Percentiles rank a stretch among this genome's conserved stretches.
These are phyloP conservation scores for Lordiphosa collinella DNA, from an alignment of 1,140 invertebrate species.

Conservation along the genomic window DNA sequence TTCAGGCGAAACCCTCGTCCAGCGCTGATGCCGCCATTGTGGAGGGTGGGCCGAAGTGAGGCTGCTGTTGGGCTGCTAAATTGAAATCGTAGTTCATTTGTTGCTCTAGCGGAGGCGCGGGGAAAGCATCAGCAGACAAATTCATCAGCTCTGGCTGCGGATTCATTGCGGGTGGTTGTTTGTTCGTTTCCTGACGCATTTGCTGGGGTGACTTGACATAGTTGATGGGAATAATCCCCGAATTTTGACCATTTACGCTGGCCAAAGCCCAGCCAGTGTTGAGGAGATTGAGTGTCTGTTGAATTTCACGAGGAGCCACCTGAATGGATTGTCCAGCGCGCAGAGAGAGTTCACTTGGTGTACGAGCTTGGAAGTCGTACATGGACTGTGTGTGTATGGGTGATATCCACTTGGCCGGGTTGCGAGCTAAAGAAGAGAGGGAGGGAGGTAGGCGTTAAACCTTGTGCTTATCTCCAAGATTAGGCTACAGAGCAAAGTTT, in stretches of 20 bases:
- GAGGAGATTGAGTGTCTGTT: slow-evolving; percentile 84
- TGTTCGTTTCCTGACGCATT: slow-evolving; percentile 48
- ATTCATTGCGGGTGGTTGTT: slow-evolving; percentile 12
- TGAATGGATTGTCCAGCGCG: slow-evolving; percentile 87
- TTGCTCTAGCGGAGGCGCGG: slow-evolving; percentile 49
- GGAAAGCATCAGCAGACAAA: slow-evolving; percentile 55
- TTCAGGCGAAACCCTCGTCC: slow-evolving; percentile 54
- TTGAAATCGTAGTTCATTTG: slow-evolving; percentile 63
- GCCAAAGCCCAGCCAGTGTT: slow-evolving; percentile 89
- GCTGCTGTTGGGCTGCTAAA: slow-evolving; percentile 57
- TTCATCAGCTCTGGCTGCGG: slow-evolving; percentile 60
- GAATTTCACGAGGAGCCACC: slow-evolving; percentile 90
- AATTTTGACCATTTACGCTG: slow-evolving; percentile 84
- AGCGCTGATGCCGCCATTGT: slow-evolving; percentile 30
- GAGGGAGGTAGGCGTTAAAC: slow-evolving; percentile 12
- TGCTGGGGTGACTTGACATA: slow-evolving; percentile 84
- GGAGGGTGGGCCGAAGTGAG: slow-evolving; percentile 48
- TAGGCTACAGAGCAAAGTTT: slow-evolving; percentile 46
- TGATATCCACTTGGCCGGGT: slow-evolving; percentile 85
- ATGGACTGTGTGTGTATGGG: slow-evolving; percentile 86
- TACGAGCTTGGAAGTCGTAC: slow-evolving; percentile 88
- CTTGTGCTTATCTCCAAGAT: slow-evolving; percentile 43
- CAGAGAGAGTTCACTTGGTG: slow-evolving; percentile 89
- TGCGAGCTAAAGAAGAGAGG: slow-evolving; percentile 80
- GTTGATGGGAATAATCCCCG: slow-evolving; percentile 89